These are phyloP conservation scores for Pristionchus maxplancki DNA, from an alignment of 2,888 invertebrate genomes.

Conservation along the genomic window DNA sequence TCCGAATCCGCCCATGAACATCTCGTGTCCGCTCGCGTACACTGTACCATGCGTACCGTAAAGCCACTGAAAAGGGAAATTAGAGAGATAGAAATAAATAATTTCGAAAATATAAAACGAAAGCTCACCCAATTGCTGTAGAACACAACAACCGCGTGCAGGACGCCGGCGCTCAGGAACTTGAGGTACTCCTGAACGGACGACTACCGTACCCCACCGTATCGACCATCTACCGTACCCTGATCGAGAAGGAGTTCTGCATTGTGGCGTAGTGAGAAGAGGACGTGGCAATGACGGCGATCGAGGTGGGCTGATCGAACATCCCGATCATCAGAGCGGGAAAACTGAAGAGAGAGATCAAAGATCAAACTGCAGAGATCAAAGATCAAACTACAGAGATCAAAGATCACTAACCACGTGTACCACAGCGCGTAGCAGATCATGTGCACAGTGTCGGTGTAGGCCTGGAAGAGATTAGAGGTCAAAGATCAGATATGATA, in stretches of 20 bases:
- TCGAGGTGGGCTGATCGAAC: slow-evolving; percentile 49
- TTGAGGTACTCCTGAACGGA: slow-evolving; percentile 43
- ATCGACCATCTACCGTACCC: neutral
- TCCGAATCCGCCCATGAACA: slow-evolving; percentile 11
- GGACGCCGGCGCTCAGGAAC: slow-evolving; percentile 12
- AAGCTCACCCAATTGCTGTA: neutral
- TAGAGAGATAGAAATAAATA: too few species aligned
- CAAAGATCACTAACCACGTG: slow-evolving; percentile 46
- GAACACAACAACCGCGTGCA: slow-evolving; percentile 52
- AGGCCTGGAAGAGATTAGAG: neutral
- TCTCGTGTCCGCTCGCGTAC: neutral
- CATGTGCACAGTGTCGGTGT: slow-evolving; percentile 52
- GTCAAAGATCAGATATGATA: neutral
- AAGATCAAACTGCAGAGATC: too few species aligned
- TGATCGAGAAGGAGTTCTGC: slow-evolving; percentile 41
- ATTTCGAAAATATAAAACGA: neutral
- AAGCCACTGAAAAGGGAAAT: neutral
- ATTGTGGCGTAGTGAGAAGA: slow-evolving; percentile 28
- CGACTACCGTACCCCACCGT: slow-evolving; percentile 22
- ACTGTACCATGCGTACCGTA: neutral
- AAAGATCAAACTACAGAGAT: slow-evolving; percentile 1
- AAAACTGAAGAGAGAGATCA: slow-evolving; percentile 30
- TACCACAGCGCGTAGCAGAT: slow-evolving; percentile 52
- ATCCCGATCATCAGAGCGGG: slow-evolving; percentile 53
- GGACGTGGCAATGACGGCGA: slow-evolving; percentile 15